Percentiles rank a stretch among this genome's conserved stretches.
These are phyloP conservation scores for Xylota segnis DNA, from an alignment of 2,888 invertebrate species.

Conservation along the genomic window DNA sequence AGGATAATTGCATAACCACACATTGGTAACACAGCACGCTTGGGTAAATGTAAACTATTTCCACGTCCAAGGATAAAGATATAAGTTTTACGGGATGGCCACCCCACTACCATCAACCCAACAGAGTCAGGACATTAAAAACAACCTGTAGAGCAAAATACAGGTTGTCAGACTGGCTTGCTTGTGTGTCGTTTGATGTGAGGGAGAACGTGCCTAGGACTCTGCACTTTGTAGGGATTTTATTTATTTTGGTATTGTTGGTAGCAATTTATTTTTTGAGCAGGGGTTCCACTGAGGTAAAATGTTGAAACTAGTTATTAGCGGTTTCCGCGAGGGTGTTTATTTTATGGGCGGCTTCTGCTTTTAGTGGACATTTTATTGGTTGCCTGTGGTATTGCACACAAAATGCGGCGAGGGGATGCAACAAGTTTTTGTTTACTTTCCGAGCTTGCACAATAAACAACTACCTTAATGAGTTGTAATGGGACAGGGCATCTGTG, in stretches of 20 bases:
- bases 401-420: not conserved
- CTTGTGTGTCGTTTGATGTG: not conserved
- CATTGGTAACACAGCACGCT: conserved; percentile 43
- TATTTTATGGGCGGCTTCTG: conserved; percentile 32
- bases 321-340: conserved; percentile 36
- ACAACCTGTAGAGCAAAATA: conserved; percentile 42
- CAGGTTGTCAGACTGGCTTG: not conserved
- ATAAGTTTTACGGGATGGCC: conserved; percentile 14
- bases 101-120: not conserved
- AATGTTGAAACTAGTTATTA: conserved; percentile 59
- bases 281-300: conserved; percentile 25
- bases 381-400: not conserved
- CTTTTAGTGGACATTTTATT: conserved; percentile 16
- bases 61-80: conserved; percentile 38
- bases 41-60: conserved; percentile 40
- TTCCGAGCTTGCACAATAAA: not conserved
- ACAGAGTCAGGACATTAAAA: conserved; percentile 31
- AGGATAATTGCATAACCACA: conserved; percentile 58
- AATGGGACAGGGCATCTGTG: not conserved
- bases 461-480: not conserved
- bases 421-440: conserved; percentile 36
- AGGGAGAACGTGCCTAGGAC: conserved; percentile 4
- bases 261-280: conserved; percentile 38
- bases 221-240: conserved; percentile 26
- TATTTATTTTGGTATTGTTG: conserved; percentile 24